Base-by-base conservation (phyloP, 2,113 vertebrate species). In the Perca fluviatilis region DNA sequence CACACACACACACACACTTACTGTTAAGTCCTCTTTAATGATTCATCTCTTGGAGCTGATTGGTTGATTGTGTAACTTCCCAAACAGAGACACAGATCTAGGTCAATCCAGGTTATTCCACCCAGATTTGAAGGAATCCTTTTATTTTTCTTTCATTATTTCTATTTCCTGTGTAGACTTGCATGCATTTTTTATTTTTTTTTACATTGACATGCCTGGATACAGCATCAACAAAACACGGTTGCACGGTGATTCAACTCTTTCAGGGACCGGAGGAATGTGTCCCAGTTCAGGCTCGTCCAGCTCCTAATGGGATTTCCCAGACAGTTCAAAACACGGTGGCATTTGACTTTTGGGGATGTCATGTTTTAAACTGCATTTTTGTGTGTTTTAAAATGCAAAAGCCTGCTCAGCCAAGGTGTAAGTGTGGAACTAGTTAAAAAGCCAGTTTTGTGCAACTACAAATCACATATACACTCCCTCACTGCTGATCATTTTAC, bases 221-320 rank as follows among this genome's bases (percentile, higher is more conserved):
- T 27, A 85, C 89, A n/a, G 33, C 4, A 7, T 74, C 81, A 89
- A 87, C 86, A 82, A 85, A 83, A 85, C 81, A 88, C 51, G 0
- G 77, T 77, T 19, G 13, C 21, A 9, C 21, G 0, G 51, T 83
- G 78, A 89, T 78, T 87, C 87, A 77, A 15, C 56, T 57, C 69
- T 77, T 61, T 82, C 15, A 78, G 77, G 70, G 87, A 61, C 68
- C 2, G 10, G n/a, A 71, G 66, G 83, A 49, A 87, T 81, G 53
- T 84, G 25, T 65, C 74, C 84, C 75, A 16, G 79, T 89, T 54
- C 47, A 14, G 79, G 33, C 86, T 50, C 33, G 56, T 83, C 75
- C 60, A n/a, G 46, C 80, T 62, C 13, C 0, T 47, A 49, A 65
- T 80, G 30, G 46, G 9, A 70, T 67, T 63, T 77, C 72, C 40